phyloP scores from a whole-genome alignment of 1,140 invertebrate genomes.

The Meloidogyne chitwoodi region DNA sequence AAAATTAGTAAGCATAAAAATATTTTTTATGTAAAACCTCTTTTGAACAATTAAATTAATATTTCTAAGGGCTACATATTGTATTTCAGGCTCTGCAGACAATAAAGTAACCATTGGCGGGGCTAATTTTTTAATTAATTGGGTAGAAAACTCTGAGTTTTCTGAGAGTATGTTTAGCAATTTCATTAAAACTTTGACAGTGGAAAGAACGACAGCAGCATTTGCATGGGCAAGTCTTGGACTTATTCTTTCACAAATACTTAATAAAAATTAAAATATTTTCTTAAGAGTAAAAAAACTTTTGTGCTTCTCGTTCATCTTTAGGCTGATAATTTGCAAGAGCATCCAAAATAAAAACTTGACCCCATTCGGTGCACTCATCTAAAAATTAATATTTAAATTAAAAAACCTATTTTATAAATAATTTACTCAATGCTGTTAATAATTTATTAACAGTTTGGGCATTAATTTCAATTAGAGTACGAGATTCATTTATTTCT shows the following conservation, averaged over 20 bases:
- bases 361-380: conserved; percentile 86
- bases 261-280: conserved; percentile 50
- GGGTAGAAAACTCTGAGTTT: conserved; percentile 86
- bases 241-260: conserved; percentile 95
- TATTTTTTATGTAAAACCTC: conserved; percentile 60
- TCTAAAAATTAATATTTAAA: conserved; percentile 60
- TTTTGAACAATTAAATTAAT: conserved; percentile 99
- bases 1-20: background rate
- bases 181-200: conserved; percentile 94
- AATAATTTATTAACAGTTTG: conserved; percentile 96
- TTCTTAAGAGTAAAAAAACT: conserved; percentile 58
- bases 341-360: conserved; percentile 96
- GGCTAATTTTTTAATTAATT: conserved; percentile 90
- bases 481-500: conserved; percentile 93
- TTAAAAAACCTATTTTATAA: conserved; percentile 85
- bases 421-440: conserved; percentile 75
- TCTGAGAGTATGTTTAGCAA: conserved; percentile 91
- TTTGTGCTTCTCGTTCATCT: conserved; percentile 97
- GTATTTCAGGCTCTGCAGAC: conserved; percentile 94
- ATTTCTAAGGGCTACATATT: conserved; percentile 95
- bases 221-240: conserved; percentile 96
- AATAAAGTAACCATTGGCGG: conserved; percentile 96
- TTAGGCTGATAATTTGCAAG: conserved; percentile 93
- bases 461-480: conserved; percentile 91
- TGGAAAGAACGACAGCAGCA: conserved; percentile 96